These are phyloP conservation scores for Chromis chromis DNA, from an alignment of 2,797 vertebrate species.

Conservation along the genomic window DNA sequence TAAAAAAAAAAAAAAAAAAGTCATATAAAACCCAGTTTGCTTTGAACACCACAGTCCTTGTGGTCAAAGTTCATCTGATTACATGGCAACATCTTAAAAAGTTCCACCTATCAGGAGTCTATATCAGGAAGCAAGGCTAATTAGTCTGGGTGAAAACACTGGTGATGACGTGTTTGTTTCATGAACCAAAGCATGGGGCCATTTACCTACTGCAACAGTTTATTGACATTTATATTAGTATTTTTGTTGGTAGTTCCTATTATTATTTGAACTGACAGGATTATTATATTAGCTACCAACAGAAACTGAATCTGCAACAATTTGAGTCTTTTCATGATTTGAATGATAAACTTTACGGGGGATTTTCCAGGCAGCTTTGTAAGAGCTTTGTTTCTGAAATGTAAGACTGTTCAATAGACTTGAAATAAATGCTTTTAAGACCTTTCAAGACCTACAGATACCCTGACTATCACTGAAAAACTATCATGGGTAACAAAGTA, in stretches of 20 bases:
- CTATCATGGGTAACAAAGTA: neutral
- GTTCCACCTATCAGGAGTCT: neutral
- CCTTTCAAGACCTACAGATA: neutral
- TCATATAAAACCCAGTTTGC: neutral
- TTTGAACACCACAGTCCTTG: neutral
- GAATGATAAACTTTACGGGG: too few species aligned
- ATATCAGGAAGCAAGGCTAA: neutral
- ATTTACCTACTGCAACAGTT: too few species aligned
- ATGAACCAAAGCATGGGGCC: too few species aligned
- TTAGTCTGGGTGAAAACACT: neutral
- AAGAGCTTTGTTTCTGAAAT: neutral
- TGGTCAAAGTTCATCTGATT: constrained; percentile 31
- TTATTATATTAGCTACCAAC: neutral
- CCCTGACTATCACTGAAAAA: neutral
- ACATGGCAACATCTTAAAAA: neutral
- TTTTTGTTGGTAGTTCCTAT: neutral
- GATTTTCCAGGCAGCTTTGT: neutral
- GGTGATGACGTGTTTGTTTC: neutral
- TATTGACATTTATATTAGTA: too few species aligned
- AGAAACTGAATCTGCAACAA: neutral
- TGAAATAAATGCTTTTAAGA: neutral
- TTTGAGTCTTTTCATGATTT: too few species aligned
- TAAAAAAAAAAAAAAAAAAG: neutral
- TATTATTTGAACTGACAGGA: too few species aligned
- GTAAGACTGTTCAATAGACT: neutral